phyloP scores from a whole-genome alignment of 2,888 invertebrate genomes.

The Phyto melanocephala region DNA sequence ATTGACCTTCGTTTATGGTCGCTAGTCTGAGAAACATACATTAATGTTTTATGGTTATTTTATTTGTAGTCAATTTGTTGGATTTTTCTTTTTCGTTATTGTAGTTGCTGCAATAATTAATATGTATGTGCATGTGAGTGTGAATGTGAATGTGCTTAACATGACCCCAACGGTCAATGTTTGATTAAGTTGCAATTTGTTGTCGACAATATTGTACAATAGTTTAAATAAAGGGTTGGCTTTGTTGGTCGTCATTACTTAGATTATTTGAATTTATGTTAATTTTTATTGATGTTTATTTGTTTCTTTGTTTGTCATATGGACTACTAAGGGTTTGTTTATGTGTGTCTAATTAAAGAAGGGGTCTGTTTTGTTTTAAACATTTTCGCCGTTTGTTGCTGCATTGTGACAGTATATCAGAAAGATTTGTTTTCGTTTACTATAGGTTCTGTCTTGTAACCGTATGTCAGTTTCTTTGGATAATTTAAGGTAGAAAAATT shows the following conservation, averaged over 20 bases:
- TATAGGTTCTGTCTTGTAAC: no score
- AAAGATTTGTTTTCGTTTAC: no score
- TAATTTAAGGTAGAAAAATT: no score
- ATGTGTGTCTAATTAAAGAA: no score
- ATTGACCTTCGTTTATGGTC: constrained; percentile 52
- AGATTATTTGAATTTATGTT: neutral
- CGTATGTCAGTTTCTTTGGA: no score
- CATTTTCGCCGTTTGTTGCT: no score
- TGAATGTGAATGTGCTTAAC: neutral
- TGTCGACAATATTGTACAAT: constrained; percentile 28
- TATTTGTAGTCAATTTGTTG: neutral
- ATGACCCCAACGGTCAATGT: constrained; percentile 35
- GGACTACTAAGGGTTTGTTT: no score
- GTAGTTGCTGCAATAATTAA: neutral
- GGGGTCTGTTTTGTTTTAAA: no score
- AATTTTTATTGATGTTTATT: neutral
- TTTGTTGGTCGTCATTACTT: neutral
- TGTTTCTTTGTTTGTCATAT: neutral
- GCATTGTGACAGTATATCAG: no score
- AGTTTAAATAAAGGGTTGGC: constrained; percentile 46
- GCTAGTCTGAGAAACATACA: neutral
- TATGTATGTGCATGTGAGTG: neutral
- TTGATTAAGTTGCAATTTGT: constrained; percentile 52
- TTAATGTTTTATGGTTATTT: neutral
- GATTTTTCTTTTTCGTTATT: neutral